Evolutionary conservation across 2,113 vertebrate genomes (phyloP).

Genomic region (Corythornis vintsioides): DNA sequence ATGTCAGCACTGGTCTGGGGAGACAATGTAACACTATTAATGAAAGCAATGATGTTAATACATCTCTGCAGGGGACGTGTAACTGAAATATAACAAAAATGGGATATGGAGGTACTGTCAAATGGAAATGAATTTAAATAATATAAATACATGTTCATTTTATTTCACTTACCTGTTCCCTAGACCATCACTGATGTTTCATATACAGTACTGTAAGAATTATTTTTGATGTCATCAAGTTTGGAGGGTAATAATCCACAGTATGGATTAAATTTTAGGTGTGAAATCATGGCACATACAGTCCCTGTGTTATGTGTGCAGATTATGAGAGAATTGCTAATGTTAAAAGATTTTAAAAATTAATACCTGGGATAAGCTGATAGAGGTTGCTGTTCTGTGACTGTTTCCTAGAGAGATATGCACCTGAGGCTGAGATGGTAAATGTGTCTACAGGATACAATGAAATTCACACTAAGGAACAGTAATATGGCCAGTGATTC

Average conservation of each 20-base stretch:
- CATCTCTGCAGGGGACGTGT: not conserved
- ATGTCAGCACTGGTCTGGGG: not conserved
- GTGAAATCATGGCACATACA: not conserved
- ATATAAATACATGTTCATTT: not conserved
- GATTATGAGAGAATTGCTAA: not conserved
- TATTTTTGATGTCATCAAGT: not conserved
- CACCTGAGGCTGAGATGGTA: not conserved
- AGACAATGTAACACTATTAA: not conserved
- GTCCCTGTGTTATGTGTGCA: not conserved
- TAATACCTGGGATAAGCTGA: not conserved
- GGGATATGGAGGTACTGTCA: not conserved
- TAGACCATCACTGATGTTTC: not conserved
- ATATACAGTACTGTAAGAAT: not conserved
- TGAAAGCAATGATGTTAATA: not conserved
- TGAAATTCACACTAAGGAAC: not conserved
- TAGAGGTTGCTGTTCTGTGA: not conserved
- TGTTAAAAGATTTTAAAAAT: not conserved
- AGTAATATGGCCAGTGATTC: not conserved
- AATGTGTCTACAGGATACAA: not conserved
- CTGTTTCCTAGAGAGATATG: not conserved
- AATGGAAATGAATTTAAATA: not conserved
- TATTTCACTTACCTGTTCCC: not conserved
- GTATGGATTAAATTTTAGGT: not conserved
- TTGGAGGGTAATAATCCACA: not conserved
- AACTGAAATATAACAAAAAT: not conserved